Evolutionary conservation across 2,113 vertebrate species (phyloP).

Genomic region (Rhineura floridana): DNA sequence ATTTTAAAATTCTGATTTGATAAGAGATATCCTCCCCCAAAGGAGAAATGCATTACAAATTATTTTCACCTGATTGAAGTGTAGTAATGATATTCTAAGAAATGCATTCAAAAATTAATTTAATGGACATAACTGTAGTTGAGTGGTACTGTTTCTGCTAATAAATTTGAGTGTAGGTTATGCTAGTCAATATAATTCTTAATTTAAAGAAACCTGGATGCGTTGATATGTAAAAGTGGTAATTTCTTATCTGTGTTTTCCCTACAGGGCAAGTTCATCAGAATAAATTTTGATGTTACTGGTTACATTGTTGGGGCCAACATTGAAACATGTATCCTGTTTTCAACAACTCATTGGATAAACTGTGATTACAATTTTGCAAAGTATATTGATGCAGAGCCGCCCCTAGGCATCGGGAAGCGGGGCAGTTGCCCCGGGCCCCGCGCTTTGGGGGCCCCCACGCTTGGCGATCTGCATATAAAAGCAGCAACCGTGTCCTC

Average conservation of each 20-base stretch:
- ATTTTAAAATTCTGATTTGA: conserved; percentile 62
- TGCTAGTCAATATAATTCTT: neutral
- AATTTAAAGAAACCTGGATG: neutral
- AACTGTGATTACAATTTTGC: neutral
- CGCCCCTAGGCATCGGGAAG: no score
- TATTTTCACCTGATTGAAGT: neutral
- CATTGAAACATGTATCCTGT: conserved; percentile 99
- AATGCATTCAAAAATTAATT: neutral
- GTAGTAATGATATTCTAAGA: neutral
- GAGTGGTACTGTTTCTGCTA: neutral
- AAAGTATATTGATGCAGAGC: neutral
- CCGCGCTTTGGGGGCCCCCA: no score
- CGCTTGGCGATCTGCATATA: no score
- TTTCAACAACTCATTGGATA: conserved; percentile 7
- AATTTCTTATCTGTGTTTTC: conserved; percentile 38
- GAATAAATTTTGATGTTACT: conserved; percentile 98
- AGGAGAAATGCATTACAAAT: conserved; percentile 11
- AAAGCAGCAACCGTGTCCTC: no score
- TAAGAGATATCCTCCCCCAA: conserved; percentile 32
- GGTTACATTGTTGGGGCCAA: conserved; percentile 99
- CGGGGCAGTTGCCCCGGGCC: no score
- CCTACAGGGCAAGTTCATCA: conserved; percentile 95
- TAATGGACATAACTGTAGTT: neutral
- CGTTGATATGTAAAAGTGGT: neutral
- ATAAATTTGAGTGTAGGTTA: neutral